Percentiles rank a stretch among this genome's conserved stretches.
Conservation (phyloP, 2,113 vertebrate species). For the Bombycilla garrulus region DNA sequence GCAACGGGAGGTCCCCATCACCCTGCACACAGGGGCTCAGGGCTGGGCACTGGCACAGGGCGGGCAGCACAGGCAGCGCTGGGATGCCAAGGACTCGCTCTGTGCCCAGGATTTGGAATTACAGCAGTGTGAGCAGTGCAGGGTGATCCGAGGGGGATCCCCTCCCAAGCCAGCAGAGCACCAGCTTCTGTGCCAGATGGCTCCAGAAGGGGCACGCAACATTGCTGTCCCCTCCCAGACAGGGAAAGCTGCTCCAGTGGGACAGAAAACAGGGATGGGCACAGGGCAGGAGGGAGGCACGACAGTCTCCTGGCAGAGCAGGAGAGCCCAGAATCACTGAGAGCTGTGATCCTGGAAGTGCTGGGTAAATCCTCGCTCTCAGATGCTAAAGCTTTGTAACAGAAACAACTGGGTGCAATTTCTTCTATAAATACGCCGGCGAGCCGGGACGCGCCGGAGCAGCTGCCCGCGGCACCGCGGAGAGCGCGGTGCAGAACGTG, state of each 20-base stretch:
- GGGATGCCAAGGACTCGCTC: background rate
- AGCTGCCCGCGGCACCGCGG: background rate
- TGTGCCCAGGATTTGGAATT: background rate
- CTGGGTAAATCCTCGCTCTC: background rate
- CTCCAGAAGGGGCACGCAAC: background rate
- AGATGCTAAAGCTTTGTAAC: conserved; percentile 25
- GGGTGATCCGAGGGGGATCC: background rate
- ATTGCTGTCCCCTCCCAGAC: background rate
- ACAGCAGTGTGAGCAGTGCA: background rate
- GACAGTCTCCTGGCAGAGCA: background rate
- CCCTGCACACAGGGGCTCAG: background rate
- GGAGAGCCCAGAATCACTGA: background rate
- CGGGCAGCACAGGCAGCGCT: background rate
- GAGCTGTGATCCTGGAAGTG: background rate
- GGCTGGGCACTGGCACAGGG: background rate
- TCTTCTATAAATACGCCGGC: conserved; percentile 59
- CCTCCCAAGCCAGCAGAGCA: background rate
- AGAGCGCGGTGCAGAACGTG: rapidly evolving
- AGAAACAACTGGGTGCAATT: conserved; percentile 11
- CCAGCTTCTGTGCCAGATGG: background rate
- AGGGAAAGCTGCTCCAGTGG: background rate
- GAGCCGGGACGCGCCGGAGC: conserved; percentile 32
- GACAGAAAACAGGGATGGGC: background rate
- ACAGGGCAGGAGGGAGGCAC: no score
- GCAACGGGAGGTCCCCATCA: background rate